Evolutionary conservation across 2,888 invertebrate species (phyloP), one percentile per base, ranked within the genome.

Genomic region (Melieria picta): DNA sequence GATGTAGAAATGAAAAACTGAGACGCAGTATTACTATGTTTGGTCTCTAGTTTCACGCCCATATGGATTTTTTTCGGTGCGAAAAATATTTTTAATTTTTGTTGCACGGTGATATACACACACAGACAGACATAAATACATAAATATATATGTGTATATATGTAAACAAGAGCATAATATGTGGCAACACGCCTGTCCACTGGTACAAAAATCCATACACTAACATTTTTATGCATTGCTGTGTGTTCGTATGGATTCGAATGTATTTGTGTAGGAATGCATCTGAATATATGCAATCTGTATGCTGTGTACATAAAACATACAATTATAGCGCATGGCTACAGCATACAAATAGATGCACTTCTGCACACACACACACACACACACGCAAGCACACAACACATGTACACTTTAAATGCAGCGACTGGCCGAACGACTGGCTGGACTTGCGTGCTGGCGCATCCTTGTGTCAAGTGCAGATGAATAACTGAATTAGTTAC

Each of bases 401-500:
- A 67, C 46, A 56, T 68, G 61, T 71, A 72, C 74, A 47, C 47
- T 42, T 9, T 61, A 47, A 69, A 13, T 62, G 13, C 46, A 55
- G 55, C 46, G 16, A 50, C 3, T 50, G 11, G 10, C 11, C 9
- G 10, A 10, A 50, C 50, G 9, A 50, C 50, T 50, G 50, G 10
- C 2, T 30, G 30, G 30, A 30, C 30, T 30, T 30, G 30, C 10
- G n/a, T 60, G 5, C 30, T 11, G 45, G n/a, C 11, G 42, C 45
- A 50, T 67, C 50, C 46, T 62, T 63, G 69, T 63, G 56, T 63
- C 63, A 57, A 60, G 56, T 72, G 69, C 66, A 71, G 71, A 61
- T 72, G 71, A 60, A 76, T 77, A 82, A 81, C 81, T 82, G 82
- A 81, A 81, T 81, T 81, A 82, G 77, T 76, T 77, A 74, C 78